phyloP scores from a whole-genome alignment of 2,888 invertebrate genomes.

The Magallana nippona region DNA sequence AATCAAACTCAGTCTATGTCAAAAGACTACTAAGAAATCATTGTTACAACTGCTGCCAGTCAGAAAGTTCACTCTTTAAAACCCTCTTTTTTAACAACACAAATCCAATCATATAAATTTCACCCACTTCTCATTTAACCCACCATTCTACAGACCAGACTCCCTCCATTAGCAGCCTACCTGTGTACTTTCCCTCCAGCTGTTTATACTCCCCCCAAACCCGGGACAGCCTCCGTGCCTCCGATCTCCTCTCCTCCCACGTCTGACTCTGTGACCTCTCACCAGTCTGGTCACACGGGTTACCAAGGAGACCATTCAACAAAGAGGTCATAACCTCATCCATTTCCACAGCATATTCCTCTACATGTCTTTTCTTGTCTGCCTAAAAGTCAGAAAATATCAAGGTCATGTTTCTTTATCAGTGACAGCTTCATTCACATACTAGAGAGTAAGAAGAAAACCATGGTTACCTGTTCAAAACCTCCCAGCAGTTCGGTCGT shows the following conservation, averaged over 20 bases:
- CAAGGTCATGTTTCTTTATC: background rate
- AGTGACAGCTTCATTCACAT: too few species aligned
- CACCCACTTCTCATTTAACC: background rate
- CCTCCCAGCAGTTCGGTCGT: slow-evolving; percentile 96
- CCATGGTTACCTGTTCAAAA: slow-evolving; percentile 89
- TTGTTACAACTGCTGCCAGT: too few species aligned
- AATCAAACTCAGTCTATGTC: too few species aligned
- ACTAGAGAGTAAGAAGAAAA: background rate
- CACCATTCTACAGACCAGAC: background rate
- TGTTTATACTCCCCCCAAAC: background rate
- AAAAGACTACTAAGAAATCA: too few species aligned
- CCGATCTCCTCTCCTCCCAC: background rate
- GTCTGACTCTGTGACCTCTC: background rate
- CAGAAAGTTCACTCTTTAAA: too few species aligned
- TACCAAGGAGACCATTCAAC: slow-evolving; percentile 1
- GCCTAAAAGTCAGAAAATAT: slow-evolving; percentile 80
- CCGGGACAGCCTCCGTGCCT: background rate
- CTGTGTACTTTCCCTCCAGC: background rate
- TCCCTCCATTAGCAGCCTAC: background rate
- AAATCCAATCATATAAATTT: background rate
- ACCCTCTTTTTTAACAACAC: too few species aligned
- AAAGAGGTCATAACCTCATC: slow-evolving; percentile 77
- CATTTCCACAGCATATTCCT: slow-evolving; percentile 81
- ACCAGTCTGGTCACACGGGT: background rate
- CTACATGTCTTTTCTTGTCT: slow-evolving; percentile 87